phyloP scores from a whole-genome alignment of 2,888 invertebrate genomes.

The Caenorhabditis macrosperma region DNA sequence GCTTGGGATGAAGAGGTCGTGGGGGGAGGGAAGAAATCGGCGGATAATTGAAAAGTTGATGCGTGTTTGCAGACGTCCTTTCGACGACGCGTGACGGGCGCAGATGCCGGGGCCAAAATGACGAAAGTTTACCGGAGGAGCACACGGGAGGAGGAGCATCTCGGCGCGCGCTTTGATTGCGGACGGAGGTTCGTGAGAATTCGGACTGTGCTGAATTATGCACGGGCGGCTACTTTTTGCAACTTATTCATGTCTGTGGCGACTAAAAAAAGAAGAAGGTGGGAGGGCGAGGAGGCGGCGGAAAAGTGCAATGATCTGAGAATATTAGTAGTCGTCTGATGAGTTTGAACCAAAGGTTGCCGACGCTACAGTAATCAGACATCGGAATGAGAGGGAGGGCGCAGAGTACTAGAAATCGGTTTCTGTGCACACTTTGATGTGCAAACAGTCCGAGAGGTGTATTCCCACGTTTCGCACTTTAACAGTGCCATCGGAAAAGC shows the following conservation, averaged over 20 bases:
- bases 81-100: slow-evolving; percentile 16
- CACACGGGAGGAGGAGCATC: no score
- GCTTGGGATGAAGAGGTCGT: not conserved
- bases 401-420: no score
- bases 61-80: slow-evolving; percentile 47
- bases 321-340: slow-evolving; percentile 6
- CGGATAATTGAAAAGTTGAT: slow-evolving; percentile 57
- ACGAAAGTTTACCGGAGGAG: slow-evolving; percentile 29
- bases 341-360: slow-evolving; percentile 1
- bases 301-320: slow-evolving; percentile 30
- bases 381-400: no score
- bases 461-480: no score
- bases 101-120: slow-evolving; percentile 29
- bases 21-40: not conserved
- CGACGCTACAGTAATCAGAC: no score
- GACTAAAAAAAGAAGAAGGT: slow-evolving; percentile 2
- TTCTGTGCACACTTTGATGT: no score
- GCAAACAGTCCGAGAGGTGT: no score
- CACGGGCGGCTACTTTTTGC: not conserved
- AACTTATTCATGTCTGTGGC: not conserved
- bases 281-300: not conserved
- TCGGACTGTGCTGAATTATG: not conserved
- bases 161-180: not conserved
- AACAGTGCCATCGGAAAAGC: no score
- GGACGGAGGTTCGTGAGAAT: not conserved